Evolutionary conservation across 2,888 invertebrate species (phyloP).

Genomic region (Helleia helle): DNA sequence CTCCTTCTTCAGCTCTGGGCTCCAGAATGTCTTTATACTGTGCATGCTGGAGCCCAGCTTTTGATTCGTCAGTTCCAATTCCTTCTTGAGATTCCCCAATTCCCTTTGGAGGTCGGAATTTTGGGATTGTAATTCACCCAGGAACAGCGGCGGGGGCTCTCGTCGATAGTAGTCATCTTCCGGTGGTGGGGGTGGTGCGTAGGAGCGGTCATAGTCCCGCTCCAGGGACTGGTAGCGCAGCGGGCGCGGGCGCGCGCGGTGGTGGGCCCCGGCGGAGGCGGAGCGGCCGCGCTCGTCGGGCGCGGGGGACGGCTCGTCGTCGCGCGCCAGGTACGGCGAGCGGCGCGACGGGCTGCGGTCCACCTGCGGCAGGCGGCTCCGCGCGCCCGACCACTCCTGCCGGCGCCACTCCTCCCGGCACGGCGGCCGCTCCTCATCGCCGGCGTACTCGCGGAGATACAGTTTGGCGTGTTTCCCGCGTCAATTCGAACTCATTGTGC

Average conservation of each 20-base stretch:
- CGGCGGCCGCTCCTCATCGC: slow-evolving; percentile 71
- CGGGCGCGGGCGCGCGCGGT: slow-evolving; percentile 86
- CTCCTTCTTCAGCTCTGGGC: slow-evolving; percentile 99
- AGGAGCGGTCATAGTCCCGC: slow-evolving; percentile 88
- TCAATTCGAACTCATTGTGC: slow-evolving; percentile 61
- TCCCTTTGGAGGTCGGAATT: slow-evolving; percentile 96
- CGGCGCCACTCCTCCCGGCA: slow-evolving; percentile 70
- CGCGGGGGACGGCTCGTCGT: slow-evolving; percentile 86
- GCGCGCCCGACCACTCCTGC: slow-evolving; percentile 62
- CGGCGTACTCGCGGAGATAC: slow-evolving; percentile 73
- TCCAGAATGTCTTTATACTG: slow-evolving; percentile 99
- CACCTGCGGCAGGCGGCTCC: slow-evolving; percentile 86
- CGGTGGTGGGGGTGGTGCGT: slow-evolving; percentile 88
- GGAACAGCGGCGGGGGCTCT: slow-evolving; percentile 78
- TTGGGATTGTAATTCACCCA: slow-evolving; percentile 93
- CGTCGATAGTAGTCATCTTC: slow-evolving; percentile 75
- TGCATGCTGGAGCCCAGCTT: slow-evolving; percentile 99
- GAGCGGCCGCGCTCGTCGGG: slow-evolving; percentile 88
- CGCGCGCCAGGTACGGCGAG: slow-evolving; percentile 83
- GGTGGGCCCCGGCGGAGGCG: slow-evolving; percentile 79
- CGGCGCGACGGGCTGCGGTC: slow-evolving; percentile 92
- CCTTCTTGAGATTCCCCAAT: slow-evolving; percentile 90
- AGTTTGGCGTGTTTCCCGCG: slow-evolving; percentile 68
- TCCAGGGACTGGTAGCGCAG: slow-evolving; percentile 84
- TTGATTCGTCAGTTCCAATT: slow-evolving; percentile 95